Conservation (phyloP, 2,113 vertebrate species). For the Cololabis saira region DNA sequence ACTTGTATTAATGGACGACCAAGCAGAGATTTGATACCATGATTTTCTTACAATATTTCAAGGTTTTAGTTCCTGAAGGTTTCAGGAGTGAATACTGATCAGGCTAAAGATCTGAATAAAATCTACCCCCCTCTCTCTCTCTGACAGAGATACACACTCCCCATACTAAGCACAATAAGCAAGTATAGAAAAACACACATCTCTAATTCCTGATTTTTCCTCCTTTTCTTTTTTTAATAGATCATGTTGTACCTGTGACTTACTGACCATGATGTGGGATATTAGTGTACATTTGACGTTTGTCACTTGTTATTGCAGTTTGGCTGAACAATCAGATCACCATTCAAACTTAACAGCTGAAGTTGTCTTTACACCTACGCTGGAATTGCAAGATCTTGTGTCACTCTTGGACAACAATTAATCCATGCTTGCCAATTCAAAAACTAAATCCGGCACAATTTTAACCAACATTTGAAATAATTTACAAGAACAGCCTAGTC, state of each 20-base stretch:
- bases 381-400: not conserved
- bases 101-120: too few species aligned
- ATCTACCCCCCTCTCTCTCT: too few species aligned
- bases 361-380: not conserved
- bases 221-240: too few species aligned
- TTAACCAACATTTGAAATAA: not conserved
- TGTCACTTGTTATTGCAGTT: not conserved
- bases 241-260: too few species aligned
- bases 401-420: not conserved
- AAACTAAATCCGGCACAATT: not conserved
- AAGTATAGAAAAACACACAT: too few species aligned
- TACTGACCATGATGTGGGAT: too few species aligned
- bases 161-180: too few species aligned
- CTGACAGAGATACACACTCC: too few species aligned
- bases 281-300: not conserved
- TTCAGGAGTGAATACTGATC: constrained; percentile 26
- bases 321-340: not conserved
- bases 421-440: too few species aligned
- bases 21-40: not conserved
- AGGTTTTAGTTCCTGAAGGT: constrained; percentile 13
- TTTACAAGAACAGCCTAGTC: not conserved
- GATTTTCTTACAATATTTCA: constrained; percentile 21
- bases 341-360: constrained; percentile 10
- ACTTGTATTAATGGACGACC: constrained; percentile 2
- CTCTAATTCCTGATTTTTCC: too few species aligned